Percentiles rank a stretch among this genome's conserved stretches.
Evolutionary conservation across 2,888 invertebrate genomes (phyloP).

Genomic region (Clanis bilineata): DNA sequence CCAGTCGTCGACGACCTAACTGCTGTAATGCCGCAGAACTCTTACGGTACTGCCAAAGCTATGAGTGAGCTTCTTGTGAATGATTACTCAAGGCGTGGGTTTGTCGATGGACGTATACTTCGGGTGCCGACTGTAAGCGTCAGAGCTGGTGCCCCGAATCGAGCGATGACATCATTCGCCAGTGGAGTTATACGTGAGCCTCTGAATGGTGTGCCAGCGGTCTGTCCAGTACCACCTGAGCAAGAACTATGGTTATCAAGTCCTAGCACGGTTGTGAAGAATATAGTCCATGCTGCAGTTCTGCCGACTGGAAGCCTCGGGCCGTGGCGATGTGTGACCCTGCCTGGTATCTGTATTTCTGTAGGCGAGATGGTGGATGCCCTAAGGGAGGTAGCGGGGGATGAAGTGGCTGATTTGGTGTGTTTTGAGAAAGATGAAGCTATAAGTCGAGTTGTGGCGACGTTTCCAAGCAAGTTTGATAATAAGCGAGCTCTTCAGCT

Average conservation of each 20-base stretch:
- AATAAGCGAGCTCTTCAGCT: conserved; percentile 41
- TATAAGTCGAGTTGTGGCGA: conserved; percentile 41
- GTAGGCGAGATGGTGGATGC: conserved; percentile 44
- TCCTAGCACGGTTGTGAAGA: conserved; percentile 45
- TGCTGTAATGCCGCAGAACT: conserved; percentile 47
- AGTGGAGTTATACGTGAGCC: conserved; percentile 56
- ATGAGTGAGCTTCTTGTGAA: conserved; percentile 52
- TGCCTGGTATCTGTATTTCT: conserved; percentile 49
- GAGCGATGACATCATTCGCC: conserved; percentile 56
- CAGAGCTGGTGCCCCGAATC: conserved; percentile 49
- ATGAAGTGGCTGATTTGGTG: conserved; percentile 37
- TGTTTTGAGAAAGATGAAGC: conserved; percentile 39
- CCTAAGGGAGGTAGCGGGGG: conserved; percentile 44
- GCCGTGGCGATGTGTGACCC: conserved; percentile 41
- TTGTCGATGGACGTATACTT: conserved; percentile 45
- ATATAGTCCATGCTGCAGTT: conserved; percentile 44
- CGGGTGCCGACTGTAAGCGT: conserved; percentile 56
- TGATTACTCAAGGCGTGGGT: conserved; percentile 52
- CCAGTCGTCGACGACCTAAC: conserved; percentile 40
- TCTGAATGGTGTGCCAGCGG: conserved; percentile 38
- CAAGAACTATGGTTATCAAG: conserved; percentile 48
- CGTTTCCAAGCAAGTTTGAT: conserved; percentile 46
- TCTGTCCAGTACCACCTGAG: conserved; percentile 42
- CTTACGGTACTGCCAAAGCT: conserved; percentile 55
- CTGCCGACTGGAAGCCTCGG: conserved; percentile 34